Percentiles rank a stretch among this genome's conserved stretches.
Evolutionary conservation across 1,140 invertebrate species (phyloP).

Genomic region (Adelges cooleyi): DNA sequence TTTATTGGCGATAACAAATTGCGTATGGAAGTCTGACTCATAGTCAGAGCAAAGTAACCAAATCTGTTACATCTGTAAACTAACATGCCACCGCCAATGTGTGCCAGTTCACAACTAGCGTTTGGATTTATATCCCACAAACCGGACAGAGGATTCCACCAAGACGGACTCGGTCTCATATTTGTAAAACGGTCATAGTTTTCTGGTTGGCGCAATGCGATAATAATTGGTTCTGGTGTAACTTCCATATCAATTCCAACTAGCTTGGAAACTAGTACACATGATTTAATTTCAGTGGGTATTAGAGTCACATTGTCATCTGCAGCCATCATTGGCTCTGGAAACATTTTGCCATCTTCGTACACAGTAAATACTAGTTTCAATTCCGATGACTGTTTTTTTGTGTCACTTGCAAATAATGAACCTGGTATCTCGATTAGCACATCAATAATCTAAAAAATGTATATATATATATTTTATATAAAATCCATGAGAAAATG

Average conservation of each 20-base stretch:
- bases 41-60: conserved; percentile 20
- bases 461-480: too few relatives aligned
- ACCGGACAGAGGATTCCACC: conserved; percentile 19
- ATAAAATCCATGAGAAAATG: background rate
- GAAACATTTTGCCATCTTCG: conserved; percentile 26
- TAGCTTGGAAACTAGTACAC: conserved; percentile 6
- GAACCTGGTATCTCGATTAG: conserved; percentile 1
- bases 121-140: conserved; percentile 21
- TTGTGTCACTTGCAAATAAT: background rate
- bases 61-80: conserved; percentile 11
- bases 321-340: conserved; percentile 11
- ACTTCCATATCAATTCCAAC: conserved; percentile 16
- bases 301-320: conserved; percentile 15
- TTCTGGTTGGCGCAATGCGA: conserved; percentile 15
- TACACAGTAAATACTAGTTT: conserved; percentile 16
- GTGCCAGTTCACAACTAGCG: background rate
- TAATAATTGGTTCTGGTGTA: conserved; percentile 8
- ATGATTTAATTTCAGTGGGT: conserved; percentile 20
- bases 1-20: conserved; percentile 2
- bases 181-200: conserved; percentile 9
- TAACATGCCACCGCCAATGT: background rate
- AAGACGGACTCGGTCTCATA: conserved; percentile 15
- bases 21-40: background rate
- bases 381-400: background rate
- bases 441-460: conserved; percentile 8